A percentile compares a stretch with the other conserved stretches of the same genome.
These are phyloP conservation scores for Elegia similella DNA, from an alignment of 2,888 invertebrate genomes.

Conservation along the genomic window DNA sequence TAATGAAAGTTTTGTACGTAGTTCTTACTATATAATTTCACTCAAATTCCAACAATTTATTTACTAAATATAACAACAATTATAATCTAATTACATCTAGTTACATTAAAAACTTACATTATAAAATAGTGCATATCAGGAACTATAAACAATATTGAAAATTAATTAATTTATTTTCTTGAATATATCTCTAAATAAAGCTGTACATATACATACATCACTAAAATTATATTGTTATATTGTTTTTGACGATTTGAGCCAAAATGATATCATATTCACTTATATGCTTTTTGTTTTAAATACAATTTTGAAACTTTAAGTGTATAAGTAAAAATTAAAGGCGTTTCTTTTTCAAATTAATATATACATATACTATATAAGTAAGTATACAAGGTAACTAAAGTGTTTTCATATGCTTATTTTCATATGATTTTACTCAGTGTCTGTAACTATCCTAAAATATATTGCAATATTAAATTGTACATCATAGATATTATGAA, in stretches of 20 bases:
- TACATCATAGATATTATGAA: constrained; percentile 22
- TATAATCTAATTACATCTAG: constrained; percentile 19
- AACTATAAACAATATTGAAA: constrained; percentile 45
- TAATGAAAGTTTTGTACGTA: constrained; percentile 13
- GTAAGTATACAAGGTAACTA: neutral
- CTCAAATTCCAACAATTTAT: constrained; percentile 29
- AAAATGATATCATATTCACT: no score
- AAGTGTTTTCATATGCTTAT: neutral
- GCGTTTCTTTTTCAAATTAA: no score
- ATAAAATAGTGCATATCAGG: constrained; percentile 34
- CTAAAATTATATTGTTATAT: no score
- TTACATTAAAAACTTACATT: constrained; percentile 16
- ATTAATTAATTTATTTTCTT: constrained; percentile 35
- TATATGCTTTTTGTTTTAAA: no score
- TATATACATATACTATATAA: no score
- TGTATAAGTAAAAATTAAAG: no score
- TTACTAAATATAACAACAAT: constrained; percentile 27
- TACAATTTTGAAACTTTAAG: no score
- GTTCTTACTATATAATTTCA: constrained; percentile 19
- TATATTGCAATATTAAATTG: neutral
- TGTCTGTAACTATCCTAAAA: neutral
- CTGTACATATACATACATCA: constrained; percentile 36
- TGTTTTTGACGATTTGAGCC: no score
- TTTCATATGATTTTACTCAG: neutral
- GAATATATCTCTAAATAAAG: constrained; percentile 41